Conservation (phyloP, 2,797 vertebrate species). For the Picus viridis region DNA sequence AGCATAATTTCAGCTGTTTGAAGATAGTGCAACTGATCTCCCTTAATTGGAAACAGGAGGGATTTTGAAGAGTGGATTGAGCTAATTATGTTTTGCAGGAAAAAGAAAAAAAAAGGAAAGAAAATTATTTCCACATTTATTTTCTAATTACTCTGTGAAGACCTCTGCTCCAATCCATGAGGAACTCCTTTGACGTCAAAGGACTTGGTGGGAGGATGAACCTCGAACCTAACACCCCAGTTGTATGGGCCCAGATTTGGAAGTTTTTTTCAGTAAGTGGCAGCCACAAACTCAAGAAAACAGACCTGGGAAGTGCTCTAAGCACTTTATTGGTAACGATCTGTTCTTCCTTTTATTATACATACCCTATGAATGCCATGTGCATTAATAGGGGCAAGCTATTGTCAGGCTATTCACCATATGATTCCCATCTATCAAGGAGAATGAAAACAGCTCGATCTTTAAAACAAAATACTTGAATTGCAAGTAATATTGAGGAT, state of each 20-base stretch:
- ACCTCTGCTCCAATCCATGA: constrained; percentile 60
- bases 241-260: background rate
- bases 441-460: constrained; percentile 33
- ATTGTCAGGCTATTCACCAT: constrained; percentile 28
- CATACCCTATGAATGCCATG: background rate
- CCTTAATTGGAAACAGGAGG: constrained; percentile 68
- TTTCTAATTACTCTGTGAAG: constrained; percentile 66
- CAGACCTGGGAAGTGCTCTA: background rate
- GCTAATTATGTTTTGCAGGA: constrained; percentile 57
- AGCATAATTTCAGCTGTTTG: constrained; percentile 58
- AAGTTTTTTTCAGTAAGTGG: constrained; percentile 11
- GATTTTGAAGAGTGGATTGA: constrained; percentile 67
- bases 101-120: background rate
- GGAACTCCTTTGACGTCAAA: constrained; percentile 68
- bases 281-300: background rate
- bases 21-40: constrained; percentile 67
- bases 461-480: constrained; percentile 40
- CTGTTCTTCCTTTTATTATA: background rate
- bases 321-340: background rate
- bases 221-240: constrained; percentile 40
- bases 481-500: constrained; percentile 22
- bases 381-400: background rate
- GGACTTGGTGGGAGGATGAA: constrained; percentile 29
- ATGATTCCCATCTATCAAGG: background rate
- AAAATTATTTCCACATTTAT: constrained; percentile 71